Evolutionary conservation across 2,113 vertebrate species (phyloP).

Genomic region (Oryzias curvinotus): DNA sequence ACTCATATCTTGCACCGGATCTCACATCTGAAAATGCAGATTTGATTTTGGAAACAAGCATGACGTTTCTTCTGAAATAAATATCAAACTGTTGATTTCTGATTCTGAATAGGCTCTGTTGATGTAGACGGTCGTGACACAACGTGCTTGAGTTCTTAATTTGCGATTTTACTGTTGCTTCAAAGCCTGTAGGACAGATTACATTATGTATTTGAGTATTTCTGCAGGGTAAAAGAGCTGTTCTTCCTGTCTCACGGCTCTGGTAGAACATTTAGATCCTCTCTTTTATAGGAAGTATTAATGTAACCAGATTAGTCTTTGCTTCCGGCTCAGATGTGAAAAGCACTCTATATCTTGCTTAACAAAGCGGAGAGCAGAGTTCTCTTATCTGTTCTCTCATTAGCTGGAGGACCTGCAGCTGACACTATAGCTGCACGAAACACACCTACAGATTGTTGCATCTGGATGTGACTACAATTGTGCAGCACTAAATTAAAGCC

Average conservation of each 20-base stretch:
- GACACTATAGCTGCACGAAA: conserved; percentile 12
- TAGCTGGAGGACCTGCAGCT: conserved; percentile 47
- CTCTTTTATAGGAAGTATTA: conserved; percentile 51
- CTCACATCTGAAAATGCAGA: background rate
- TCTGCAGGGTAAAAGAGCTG: conserved; percentile 39
- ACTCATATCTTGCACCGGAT: conserved; percentile 9
- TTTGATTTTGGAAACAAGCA: background rate
- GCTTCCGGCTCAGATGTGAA: conserved; percentile 56
- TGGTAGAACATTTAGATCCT: conserved; percentile 47
- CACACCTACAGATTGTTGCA: conserved; percentile 4
- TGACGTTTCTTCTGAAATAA: background rate
- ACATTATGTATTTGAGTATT: conserved; percentile 13
- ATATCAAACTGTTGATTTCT: no score
- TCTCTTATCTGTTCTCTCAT: conserved; percentile 59
- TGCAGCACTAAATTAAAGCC: background rate
- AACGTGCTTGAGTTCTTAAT: background rate
- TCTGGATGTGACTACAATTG: background rate
- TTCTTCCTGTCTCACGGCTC: conserved; percentile 40
- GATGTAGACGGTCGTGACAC: no score
- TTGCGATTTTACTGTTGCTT: conserved; percentile 8
- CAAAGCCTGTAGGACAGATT: conserved; percentile 37
- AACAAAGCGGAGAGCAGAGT: conserved; percentile 65
- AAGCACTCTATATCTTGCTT: conserved; percentile 61
- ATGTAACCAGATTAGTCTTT: conserved; percentile 53
- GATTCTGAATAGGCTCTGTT: no score